Conservation (phyloP, 2,888 invertebrate genomes). For the Tenthredo livida region DNA sequence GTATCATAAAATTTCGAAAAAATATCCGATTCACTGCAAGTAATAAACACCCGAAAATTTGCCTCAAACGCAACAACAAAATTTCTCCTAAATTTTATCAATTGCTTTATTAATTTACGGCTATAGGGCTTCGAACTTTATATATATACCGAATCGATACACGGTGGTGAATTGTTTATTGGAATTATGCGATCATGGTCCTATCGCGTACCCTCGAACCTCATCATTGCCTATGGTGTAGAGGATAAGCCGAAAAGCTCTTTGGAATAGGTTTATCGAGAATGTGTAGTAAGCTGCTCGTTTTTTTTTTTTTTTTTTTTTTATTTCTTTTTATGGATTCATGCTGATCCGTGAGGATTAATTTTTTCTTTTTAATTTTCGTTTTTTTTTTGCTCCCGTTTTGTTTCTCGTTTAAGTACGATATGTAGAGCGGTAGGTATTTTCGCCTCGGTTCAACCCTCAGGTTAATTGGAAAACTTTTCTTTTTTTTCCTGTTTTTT, state of each 20-base stretch:
- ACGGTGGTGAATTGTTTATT: conserved; percentile 1
- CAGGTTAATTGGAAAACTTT: conserved; percentile 32
- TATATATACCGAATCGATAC: background rate
- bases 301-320: conserved; percentile 4
- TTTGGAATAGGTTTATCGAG: conserved; percentile 9
- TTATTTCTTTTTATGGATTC: conserved; percentile 5
- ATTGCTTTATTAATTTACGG: background rate
- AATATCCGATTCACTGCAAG: background rate
- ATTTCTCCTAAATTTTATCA: background rate
- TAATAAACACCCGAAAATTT: background rate
- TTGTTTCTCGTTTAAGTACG: background rate
- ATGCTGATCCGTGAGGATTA: background rate
- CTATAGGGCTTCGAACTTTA: background rate
- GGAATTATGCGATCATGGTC: conserved; percentile 19
- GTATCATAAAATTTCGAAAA: background rate
- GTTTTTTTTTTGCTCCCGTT: background rate
- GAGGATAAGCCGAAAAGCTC: conserved; percentile 33
- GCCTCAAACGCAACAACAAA: background rate
- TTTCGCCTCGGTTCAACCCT: conserved; percentile 15
- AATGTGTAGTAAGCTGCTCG: conserved; percentile 17
- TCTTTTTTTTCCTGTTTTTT: background rate
- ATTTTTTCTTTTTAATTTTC: background rate
- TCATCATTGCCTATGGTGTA: conserved; percentile 15
- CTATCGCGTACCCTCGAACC: conserved; percentile 11
- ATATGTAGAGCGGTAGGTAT: background rate